Conservation (phyloP, 53 echinoderm and acorn worm species). For the Paelopatides confundens region DNA sequence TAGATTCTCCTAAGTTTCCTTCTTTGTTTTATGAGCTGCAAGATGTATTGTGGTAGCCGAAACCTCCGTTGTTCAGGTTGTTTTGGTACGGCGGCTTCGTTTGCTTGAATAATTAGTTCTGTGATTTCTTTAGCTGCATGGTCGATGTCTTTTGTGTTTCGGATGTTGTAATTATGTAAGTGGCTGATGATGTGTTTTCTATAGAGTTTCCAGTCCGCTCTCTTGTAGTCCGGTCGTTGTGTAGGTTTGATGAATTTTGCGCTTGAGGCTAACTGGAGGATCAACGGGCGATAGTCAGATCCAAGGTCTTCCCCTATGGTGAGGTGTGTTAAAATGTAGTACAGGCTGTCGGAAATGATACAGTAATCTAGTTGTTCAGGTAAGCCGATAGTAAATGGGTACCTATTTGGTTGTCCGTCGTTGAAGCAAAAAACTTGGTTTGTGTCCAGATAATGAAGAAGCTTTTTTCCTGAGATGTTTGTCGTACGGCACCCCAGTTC, state of each 20-base stretch:
- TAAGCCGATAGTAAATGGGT: neutral
- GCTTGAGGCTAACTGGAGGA: neutral
- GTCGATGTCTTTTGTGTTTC: neutral
- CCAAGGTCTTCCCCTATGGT: neutral
- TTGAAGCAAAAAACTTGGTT: neutral
- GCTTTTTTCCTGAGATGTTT: neutral
- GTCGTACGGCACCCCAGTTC: neutral
- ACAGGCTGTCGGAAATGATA: neutral
- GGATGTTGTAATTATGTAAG: neutral
- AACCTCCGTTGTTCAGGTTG: neutral
- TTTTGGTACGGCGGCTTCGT: neutral
- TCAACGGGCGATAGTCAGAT: neutral
- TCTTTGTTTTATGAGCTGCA: neutral
- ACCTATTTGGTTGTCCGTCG: neutral
- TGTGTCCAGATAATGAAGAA: neutral
- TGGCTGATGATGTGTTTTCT: neutral
- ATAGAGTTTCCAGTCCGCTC: neutral
- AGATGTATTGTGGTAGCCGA: neutral
- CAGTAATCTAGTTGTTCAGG: conserved; percentile 7
- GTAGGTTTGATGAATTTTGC: neutral
- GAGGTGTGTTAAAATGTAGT: neutral
- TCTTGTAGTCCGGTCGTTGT: neutral
- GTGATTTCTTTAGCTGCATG: conserved; percentile 3
- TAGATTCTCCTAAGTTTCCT: neutral
- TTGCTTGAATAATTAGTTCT: neutral